Conservation (phyloP, 2,888 invertebrate genomes). For the Orthonevra nobilis region DNA sequence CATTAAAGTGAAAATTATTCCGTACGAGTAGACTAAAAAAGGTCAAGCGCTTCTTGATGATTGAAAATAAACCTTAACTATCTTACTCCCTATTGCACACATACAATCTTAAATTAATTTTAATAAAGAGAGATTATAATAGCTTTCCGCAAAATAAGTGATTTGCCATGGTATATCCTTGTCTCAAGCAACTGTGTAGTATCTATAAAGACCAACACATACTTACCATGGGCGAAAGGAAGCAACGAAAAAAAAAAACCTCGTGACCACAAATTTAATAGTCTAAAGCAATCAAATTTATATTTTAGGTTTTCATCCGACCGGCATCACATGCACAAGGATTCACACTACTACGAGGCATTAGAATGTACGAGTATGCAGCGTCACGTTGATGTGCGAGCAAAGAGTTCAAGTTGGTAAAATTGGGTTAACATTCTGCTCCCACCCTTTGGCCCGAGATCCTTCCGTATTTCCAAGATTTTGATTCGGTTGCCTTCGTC, state of each 20-base stretch:
- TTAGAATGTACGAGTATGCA: slow-evolving; percentile 14
- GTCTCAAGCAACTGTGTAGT: too few relatives aligned
- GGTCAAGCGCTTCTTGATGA: too few relatives aligned
- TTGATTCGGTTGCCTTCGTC: slow-evolving; percentile 37
- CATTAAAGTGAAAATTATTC: too few relatives aligned
- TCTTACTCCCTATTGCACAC: too few relatives aligned
- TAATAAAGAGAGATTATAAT: too few relatives aligned
- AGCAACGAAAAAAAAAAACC: slow-evolving; percentile 7
- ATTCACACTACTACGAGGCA: slow-evolving; percentile 10
- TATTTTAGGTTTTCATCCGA: slow-evolving; percentile 37
- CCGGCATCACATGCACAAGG: slow-evolving; percentile 16
- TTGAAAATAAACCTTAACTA: too few relatives aligned
- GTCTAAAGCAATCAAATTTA: slow-evolving; percentile 59
- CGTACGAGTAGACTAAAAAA: too few relatives aligned
- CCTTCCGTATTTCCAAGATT: not conserved
- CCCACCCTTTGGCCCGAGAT: not conserved
- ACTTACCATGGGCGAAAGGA: too few relatives aligned
- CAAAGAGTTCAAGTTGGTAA: slow-evolving; percentile 30
- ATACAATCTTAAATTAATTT: too few relatives aligned
- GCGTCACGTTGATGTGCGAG: slow-evolving; percentile 39
- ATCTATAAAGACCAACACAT: too few relatives aligned
- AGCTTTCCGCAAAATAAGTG: too few relatives aligned
- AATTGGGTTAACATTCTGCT: slow-evolving; percentile 20
- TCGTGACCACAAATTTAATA: slow-evolving; percentile 53
- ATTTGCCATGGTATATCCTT: too few relatives aligned